Evolutionary conservation across 53 echinoderm and acorn worm genomes (phyloP), one percentile per base, ranked within the genome.

Genomic region (Luidia sarsii): DNA sequence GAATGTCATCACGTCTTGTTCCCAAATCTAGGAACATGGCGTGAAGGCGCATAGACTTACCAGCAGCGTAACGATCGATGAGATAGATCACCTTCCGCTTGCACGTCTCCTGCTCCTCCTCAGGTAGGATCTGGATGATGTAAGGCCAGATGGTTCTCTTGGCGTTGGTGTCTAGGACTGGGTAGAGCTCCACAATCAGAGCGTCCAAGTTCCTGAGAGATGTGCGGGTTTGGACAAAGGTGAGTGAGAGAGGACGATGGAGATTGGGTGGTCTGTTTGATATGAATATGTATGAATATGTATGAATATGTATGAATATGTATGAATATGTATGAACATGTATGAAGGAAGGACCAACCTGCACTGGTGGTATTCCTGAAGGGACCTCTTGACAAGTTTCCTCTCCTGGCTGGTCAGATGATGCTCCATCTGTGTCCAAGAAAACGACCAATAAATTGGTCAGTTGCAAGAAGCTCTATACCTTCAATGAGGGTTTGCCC

Each of bases 121-220:
- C 91, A 11, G 99, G 99, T 7, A 99, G 87, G 65, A 99, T 91
- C 86, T 99, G 99, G 39, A 99, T 94, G 72, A 99, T 99, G 83
- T 94, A 99, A 1, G 93, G 93, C 99, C 99, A 99, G 39, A 99
- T 68, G 6, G 93, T 91, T 55, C 94, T 80, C 89, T 99, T 95
- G 3, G 99, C 99, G 53, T 93, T 94, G 31, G 99, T 99, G 53
- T 99, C 99, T n/a, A 94, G 70, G 41, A 94, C 85, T 2, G 99
- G 99, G 66, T 87, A 96, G 33, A 99, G 77, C 70, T 91, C 94
- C 38, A 99, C 88, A 6, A 99, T 99, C 68, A 99, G 65, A 34
- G 84, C 94, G 84, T 99, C 99, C 10, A 99, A 70, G 39, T 99
- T 94, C 82, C 99, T 99, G 73, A n/a, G 36, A 57, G 34, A 33